Evolutionary conservation across 1,140 invertebrate genomes (phyloP).

Genomic region (Drosophila fuyamai): DNA sequence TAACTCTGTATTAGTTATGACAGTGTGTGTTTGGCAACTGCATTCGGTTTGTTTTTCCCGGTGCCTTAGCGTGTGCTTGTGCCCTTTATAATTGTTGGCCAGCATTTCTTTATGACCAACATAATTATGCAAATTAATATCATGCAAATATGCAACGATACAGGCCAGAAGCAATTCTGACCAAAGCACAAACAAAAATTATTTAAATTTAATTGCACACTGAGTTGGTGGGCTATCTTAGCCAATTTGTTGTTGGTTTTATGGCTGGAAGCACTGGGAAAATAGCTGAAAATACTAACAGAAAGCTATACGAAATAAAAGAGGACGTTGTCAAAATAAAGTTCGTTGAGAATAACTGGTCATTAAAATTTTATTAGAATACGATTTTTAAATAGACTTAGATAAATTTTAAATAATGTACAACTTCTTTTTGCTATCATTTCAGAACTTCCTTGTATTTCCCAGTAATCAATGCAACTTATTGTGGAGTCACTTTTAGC

Average conservation of each 20-base stretch:
- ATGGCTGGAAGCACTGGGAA: background rate
- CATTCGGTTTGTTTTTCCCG: slow-evolving; percentile 22
- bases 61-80: slow-evolving; percentile 14
- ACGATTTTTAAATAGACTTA: no score
- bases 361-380: no score
- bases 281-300: background rate
- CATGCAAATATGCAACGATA: slow-evolving; percentile 43
- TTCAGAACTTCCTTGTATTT: slow-evolving; percentile 10
- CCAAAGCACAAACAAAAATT: slow-evolving; percentile 22
- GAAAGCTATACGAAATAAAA: background rate
- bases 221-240: slow-evolving; percentile 16
- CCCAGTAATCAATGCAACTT: background rate
- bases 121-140: slow-evolving; percentile 61
- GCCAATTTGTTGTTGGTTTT: slow-evolving; percentile 9
- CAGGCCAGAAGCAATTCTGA: background rate
- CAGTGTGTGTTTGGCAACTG: slow-evolving; percentile 56
- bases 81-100: slow-evolving; percentile 38
- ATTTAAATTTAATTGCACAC: slow-evolving; percentile 20
- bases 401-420: background rate
- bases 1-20: slow-evolving; percentile 82
- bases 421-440: background rate
- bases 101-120: slow-evolving; percentile 50
- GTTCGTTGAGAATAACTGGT: no score
- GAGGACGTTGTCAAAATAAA: no score
- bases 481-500: background rate